phyloP scores from a whole-genome alignment of 2,888 invertebrate species.

The Caenorhabditis japonica region DNA sequence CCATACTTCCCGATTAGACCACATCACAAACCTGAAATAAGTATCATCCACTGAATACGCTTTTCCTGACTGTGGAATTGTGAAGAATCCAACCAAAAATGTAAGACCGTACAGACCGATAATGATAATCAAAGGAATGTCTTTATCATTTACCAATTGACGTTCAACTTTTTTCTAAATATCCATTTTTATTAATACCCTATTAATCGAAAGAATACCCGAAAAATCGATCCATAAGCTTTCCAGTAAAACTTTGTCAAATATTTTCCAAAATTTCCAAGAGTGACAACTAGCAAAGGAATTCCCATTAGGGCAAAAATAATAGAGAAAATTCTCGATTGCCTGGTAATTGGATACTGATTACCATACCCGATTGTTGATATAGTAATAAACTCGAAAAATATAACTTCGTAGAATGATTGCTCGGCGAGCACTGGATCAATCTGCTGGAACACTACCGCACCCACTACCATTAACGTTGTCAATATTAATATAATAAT shows the following conservation, averaged over 20 bases:
- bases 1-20: not conserved
- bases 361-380: conserved; percentile 68
- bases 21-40: conserved; percentile 67
- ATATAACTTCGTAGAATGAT: conserved; percentile 52
- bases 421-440: conserved; percentile 43
- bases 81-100: conserved; percentile 44
- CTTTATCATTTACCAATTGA: conserved; percentile 50
- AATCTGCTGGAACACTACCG: conserved; percentile 43
- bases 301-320: conserved; percentile 62
- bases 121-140: conserved; percentile 54
- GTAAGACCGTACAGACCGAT: conserved; percentile 53
- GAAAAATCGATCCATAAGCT: conserved; percentile 2
- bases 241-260: conserved; percentile 52
- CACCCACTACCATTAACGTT: conserved; percentile 36
- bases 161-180: conserved; percentile 22
- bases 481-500: conserved; percentile 35
- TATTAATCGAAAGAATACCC: not conserved
- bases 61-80: conserved; percentile 54
- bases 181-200: not conserved
- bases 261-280: conserved; percentile 60
- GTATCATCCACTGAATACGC: conserved; percentile 52
- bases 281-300: conserved; percentile 54
- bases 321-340: conserved; percentile 57
- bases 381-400: conserved; percentile 61
- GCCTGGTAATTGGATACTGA: conserved; percentile 58